phyloP scores from a whole-genome alignment of 2,888 invertebrate genomes.

The Trichogramma dendrolimi region DNA sequence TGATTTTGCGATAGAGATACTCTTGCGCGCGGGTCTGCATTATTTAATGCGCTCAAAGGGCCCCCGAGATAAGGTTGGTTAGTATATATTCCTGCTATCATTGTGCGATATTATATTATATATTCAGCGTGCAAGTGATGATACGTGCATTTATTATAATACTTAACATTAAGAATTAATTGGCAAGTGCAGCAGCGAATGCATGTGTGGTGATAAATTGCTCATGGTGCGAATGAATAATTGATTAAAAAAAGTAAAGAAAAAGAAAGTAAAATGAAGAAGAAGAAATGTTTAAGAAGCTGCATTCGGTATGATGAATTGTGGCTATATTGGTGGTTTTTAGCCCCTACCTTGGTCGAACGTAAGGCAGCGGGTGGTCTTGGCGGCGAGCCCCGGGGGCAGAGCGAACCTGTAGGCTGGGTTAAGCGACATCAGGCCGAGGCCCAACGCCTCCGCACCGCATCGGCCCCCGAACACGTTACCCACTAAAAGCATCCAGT shows the following conservation, averaged over 20 bases:
- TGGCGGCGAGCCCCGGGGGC: conserved; percentile 53
- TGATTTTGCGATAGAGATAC: neutral
- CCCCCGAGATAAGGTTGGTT: no score
- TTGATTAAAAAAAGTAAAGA: conserved; percentile 12
- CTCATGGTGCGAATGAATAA: conserved; percentile 8
- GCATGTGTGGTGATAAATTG: no score
- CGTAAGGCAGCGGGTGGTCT: conserved; percentile 53
- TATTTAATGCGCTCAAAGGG: no score
- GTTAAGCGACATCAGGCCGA: conserved; percentile 53
- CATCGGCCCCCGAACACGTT: conserved; percentile 54
- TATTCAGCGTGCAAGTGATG: no score
- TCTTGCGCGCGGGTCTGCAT: no score
- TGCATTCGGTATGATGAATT: conserved; percentile 36
- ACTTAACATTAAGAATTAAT: no score
- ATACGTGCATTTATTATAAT: no score
- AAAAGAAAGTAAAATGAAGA: conserved; percentile 6
- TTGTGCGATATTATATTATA: no score
- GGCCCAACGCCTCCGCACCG: conserved; percentile 53
- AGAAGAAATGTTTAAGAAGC: neutral
- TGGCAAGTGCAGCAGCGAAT: no score
- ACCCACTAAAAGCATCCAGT: conserved; percentile 49
- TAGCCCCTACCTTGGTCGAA: conserved; percentile 53
- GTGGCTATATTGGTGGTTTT: conserved; percentile 38
- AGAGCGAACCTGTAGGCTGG: conserved; percentile 54
- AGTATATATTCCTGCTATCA: no score